Evolutionary conservation across 2,888 invertebrate species (phyloP), one percentile per base, ranked within the genome.

Genomic region (Mechanitis messenoides): DNA sequence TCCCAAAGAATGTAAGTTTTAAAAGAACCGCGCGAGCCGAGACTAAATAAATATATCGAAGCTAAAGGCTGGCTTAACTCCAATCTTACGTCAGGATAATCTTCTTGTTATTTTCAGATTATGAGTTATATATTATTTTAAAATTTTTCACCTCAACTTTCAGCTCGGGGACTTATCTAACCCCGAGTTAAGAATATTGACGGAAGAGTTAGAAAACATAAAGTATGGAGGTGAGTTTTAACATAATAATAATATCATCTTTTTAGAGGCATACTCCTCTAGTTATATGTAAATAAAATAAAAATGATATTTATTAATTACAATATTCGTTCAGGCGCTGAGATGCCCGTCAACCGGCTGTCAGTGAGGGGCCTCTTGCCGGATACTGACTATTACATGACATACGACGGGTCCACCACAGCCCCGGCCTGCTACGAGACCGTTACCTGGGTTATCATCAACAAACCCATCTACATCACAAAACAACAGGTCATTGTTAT

Each of bases 401-500:
- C 99, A 59, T 99, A 98, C 86, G 98, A 98, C 77, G 99, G 98
- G 57, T 98, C 98, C 53, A 95, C 97, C 63, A 98, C 98, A 60
- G 96, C 97, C 84, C 99, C 99, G 3, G 97, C 98, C 68, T 99
- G 99, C 91, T 95, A 97, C 87, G 99, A 99, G 90, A 98, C 98
- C 33, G 98, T 98, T 87, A 98, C 98, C 75, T 99, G 99, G 99
- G 92, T 99, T 84, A 95, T 99, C 78, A 92, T 98, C 84, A 99
- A 99, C 91, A 98, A 97, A 87, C 99, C 99, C 68, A 97, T 99
- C 82, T 98, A 98, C 91, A 97, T 98, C 84, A 98, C 98, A 68
- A 96, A 96, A 90, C 96, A 97, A 92, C 98, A 98, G 95, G 98
- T 98, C 87, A 64, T 59, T 56, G n/a, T 7, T 58, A 31, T 28